These are phyloP conservation scores for Paraplagusia blochii DNA, from an alignment of 2,113 vertebrate genomes.

Conservation along the genomic window DNA sequence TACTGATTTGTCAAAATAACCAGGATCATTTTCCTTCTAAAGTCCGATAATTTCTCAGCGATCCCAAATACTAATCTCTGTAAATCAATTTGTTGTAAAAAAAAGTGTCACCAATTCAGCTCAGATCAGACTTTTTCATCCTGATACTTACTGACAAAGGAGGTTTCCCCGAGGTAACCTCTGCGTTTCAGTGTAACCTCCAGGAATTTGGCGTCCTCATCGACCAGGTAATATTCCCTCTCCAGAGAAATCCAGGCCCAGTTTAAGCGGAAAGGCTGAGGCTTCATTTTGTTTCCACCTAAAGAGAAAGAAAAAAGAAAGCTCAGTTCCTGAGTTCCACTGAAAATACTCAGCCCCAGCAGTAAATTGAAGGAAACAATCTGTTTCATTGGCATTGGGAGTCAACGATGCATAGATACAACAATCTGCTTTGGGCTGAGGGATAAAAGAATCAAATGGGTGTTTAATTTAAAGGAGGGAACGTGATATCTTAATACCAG, in stretches of 20 bases:
- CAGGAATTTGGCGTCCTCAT: conserved; percentile 81
- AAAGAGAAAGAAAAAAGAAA: conserved; percentile 28
- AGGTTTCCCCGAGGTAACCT: conserved; percentile 82
- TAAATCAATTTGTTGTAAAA: no score
- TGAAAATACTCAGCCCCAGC: conserved; percentile 7
- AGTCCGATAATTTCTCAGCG: no score
- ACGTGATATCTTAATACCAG: conserved; percentile 55
- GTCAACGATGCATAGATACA: conserved; percentile 36
- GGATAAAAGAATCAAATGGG: conserved; percentile 33
- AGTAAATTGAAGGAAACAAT: conserved; percentile 15
- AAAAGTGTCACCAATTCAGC: no score
- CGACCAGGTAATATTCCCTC: conserved; percentile 78
- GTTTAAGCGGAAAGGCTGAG: conserved; percentile 80
- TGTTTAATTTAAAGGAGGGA: conserved; percentile 45
- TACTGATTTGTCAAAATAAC: conserved; percentile 44
- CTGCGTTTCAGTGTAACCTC: conserved; percentile 80
- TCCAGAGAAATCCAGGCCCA: conserved; percentile 90
- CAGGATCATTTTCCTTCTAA: background rate
- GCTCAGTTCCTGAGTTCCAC: conserved; percentile 3
- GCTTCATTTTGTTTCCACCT: conserved; percentile 81
- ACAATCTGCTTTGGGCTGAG: conserved; percentile 20
- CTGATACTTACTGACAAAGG: conserved; percentile 82
- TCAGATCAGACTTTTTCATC: no score
- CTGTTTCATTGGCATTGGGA: conserved; percentile 33
- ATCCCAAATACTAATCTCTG: no score